These are phyloP conservation scores for Herminia tarsipennalis DNA, from an alignment of 2,888 invertebrate species.

Conservation along the genomic window DNA sequence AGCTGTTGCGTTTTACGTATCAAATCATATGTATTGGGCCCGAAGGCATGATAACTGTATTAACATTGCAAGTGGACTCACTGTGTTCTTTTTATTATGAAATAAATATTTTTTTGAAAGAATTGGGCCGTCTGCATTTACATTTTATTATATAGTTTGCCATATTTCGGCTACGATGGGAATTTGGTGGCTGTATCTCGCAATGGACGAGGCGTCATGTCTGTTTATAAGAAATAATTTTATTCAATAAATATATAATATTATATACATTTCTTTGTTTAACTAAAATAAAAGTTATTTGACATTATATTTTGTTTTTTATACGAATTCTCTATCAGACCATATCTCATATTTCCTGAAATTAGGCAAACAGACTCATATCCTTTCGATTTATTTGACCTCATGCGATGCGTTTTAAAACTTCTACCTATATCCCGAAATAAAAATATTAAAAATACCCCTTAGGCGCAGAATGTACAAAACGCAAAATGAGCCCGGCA, in stretches of 20 bases:
- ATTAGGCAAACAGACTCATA: neutral
- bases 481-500: too few relatives aligned
- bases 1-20: slow-evolving; percentile 18
- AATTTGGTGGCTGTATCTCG: slow-evolving; percentile 73
- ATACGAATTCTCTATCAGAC: neutral
- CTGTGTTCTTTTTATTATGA: slow-evolving; percentile 22
- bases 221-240: slow-evolving; percentile 79
- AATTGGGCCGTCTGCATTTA: slow-evolving; percentile 69
- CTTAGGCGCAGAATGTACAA: too few relatives aligned
- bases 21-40: slow-evolving; percentile 24
- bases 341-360: too few relatives aligned
- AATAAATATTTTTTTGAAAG: slow-evolving; percentile 39
- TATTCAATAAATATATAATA: slow-evolving; percentile 75
- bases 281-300: slow-evolving; percentile 83
- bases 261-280: slow-evolving; percentile 80
- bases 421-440: too few relatives aligned
- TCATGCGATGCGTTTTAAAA: too few relatives aligned
- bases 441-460: too few relatives aligned
- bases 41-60: slow-evolving; percentile 24
- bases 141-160: slow-evolving; percentile 56
- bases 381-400: too few relatives aligned
- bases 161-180: slow-evolving; percentile 71
- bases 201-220: slow-evolving; percentile 67
- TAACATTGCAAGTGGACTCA: slow-evolving; percentile 19
- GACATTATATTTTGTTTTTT: slow-evolving; percentile 60